Conservation (phyloP, 2,888 invertebrate genomes). For the Folsomia manolachei region DNA sequence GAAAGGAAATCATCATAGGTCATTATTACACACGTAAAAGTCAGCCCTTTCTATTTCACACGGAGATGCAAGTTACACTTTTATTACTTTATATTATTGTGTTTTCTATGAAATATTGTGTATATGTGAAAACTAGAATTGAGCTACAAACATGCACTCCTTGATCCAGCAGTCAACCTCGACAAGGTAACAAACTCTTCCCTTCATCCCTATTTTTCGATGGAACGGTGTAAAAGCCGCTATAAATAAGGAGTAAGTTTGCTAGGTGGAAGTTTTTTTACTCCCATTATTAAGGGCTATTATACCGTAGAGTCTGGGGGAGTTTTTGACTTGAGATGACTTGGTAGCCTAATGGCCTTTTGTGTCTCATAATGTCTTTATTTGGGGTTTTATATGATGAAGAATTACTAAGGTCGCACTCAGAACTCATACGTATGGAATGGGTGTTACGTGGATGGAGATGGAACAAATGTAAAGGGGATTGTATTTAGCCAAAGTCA, state of each 20-base stretch:
- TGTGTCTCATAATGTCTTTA: constrained; percentile 24
- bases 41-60: background rate
- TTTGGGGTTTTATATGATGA: constrained; percentile 22
- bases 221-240: background rate
- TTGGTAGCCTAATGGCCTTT: constrained; percentile 19
- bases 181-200: too few relatives aligned
- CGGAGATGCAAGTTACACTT: background rate
- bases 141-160: too few relatives aligned
- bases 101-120: background rate
- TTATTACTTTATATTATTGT: background rate
- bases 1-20: constrained; percentile 33
- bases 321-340: background rate
- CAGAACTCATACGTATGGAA: background rate
- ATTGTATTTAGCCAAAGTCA: background rate
- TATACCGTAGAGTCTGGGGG: constrained; percentile 10
- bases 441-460: too few relatives aligned
- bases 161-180: too few relatives aligned
- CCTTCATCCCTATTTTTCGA: too few relatives aligned
- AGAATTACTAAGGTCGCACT: constrained; percentile 5
- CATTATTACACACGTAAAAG: constrained; percentile 19
- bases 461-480: background rate
- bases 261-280: constrained; percentile 2
- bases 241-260: background rate
- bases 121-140: too few relatives aligned
- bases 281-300: constrained; percentile 15